Conservation (phyloP, 1,140 invertebrate species). For the Tetraneura akinire region DNA sequence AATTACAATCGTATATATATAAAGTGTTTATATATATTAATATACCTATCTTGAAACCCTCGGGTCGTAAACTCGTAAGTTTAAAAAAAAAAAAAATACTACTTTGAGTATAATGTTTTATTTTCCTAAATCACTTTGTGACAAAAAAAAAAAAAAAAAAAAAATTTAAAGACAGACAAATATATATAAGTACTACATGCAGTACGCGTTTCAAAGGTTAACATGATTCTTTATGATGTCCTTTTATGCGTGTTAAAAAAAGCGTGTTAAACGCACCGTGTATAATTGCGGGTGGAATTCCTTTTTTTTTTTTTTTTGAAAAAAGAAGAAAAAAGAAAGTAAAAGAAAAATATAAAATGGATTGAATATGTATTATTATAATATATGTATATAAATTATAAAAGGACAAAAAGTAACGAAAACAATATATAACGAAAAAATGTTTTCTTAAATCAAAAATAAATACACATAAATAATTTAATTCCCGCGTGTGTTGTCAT, state of each 20-base stretch:
- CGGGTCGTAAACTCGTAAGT: too few species aligned
- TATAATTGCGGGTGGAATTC: constrained; percentile 8
- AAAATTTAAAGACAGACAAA: background rate
- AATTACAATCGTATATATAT: too few species aligned
- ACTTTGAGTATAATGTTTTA: background rate
- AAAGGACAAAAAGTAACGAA: too few species aligned
- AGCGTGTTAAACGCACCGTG: constrained; percentile 16
- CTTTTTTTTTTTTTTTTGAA: background rate
- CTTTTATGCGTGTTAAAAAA: constrained; percentile 30
- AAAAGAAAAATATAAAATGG: background rate
- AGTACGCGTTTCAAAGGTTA: constrained; percentile 14
- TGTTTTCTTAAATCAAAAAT: too few species aligned
- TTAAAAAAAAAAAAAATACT: background rate
- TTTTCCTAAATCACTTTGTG: constrained; percentile 14
- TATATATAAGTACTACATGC: background rate
- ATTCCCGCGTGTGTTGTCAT: too few species aligned
- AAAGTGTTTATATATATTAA: too few species aligned
- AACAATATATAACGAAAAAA: too few species aligned
- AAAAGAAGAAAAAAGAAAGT: background rate
- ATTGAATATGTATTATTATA: background rate
- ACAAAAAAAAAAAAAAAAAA: constrained; percentile 2
- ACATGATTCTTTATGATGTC: background rate
- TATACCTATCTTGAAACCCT: too few species aligned
- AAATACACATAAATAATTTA: too few species aligned
- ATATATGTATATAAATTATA: too few species aligned